phyloP scores from a whole-genome alignment of 2,113 vertebrate species.

The Mobula birostris region DNA sequence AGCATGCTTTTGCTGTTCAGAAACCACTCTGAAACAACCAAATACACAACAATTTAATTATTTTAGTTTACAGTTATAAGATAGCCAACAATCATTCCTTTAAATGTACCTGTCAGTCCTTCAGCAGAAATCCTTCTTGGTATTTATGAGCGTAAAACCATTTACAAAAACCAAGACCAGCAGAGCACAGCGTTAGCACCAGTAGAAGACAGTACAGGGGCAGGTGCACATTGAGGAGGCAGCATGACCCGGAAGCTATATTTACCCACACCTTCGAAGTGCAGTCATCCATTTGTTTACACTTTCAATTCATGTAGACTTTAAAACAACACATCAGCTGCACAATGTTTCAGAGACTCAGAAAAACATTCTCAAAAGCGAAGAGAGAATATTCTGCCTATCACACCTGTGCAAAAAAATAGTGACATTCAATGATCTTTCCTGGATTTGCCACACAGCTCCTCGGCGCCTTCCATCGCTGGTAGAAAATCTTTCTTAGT shows the following conservation, averaged over 20 bases:
- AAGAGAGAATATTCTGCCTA: too few species aligned
- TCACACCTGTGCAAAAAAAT: too few species aligned
- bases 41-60: background rate
- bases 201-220: background rate
- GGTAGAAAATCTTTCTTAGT: too few species aligned
- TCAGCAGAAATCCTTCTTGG: background rate
- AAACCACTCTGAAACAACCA: background rate
- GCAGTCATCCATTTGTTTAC: background rate
- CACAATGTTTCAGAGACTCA: background rate
- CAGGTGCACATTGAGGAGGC: background rate
- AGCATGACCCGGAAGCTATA: slow-evolving; percentile 2
- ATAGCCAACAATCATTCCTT: background rate
- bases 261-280: background rate
- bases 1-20: background rate
- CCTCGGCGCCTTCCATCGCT: too few species aligned
- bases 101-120: background rate
- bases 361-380: too few species aligned
- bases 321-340: background rate
- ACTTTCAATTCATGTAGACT: background rate
- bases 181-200: background rate
- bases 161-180: background rate
- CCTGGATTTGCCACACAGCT: too few species aligned
- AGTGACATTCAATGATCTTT: too few species aligned
- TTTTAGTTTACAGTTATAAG: background rate
- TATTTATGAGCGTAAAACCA: background rate